These are phyloP conservation scores for Pseudopodoces humilis DNA, from an alignment of 2,113 vertebrate genomes.

Conservation along the genomic window DNA sequence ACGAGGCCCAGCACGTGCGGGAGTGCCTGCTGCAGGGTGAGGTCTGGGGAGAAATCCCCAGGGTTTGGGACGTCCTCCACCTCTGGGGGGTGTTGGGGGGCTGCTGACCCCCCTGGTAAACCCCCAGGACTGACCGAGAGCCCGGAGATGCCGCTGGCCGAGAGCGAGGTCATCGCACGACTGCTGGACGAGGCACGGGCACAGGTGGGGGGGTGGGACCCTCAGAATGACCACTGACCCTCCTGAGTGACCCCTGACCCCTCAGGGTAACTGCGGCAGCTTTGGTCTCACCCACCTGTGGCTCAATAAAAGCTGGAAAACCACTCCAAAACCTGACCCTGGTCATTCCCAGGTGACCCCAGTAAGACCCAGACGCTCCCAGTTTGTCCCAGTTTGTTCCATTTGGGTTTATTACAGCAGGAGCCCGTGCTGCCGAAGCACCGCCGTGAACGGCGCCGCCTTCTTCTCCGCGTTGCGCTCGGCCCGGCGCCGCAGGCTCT, in stretches of 20 bases:
- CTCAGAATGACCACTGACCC: not conserved
- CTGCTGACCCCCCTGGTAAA: accelerated
- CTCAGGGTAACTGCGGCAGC: not conserved
- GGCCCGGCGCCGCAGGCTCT: not conserved
- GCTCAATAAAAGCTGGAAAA: not conserved
- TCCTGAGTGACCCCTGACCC: not conserved
- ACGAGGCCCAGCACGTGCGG: not conserved
- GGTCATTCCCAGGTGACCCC: not conserved
- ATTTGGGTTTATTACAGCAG: not conserved
- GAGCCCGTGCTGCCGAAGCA: not conserved
- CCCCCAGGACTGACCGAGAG: not conserved
- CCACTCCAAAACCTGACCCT: not conserved
- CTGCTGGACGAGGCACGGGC: not conserved
- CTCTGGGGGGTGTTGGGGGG: not conserved
- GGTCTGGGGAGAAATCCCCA: not conserved
- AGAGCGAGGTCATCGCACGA: not conserved
- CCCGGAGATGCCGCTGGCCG: not conserved
- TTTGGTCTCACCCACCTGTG: accelerated
- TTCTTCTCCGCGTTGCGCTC: not conserved
- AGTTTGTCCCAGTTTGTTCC: not conserved
- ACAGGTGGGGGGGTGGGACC: not conserved
- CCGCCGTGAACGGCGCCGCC: not conserved
- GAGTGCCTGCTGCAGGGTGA: not conserved
- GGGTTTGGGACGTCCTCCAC: not conserved
- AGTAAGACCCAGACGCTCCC: accelerated